Conservation (phyloP, 2,113 vertebrate genomes). For the Ammodytes marinus region DNA sequence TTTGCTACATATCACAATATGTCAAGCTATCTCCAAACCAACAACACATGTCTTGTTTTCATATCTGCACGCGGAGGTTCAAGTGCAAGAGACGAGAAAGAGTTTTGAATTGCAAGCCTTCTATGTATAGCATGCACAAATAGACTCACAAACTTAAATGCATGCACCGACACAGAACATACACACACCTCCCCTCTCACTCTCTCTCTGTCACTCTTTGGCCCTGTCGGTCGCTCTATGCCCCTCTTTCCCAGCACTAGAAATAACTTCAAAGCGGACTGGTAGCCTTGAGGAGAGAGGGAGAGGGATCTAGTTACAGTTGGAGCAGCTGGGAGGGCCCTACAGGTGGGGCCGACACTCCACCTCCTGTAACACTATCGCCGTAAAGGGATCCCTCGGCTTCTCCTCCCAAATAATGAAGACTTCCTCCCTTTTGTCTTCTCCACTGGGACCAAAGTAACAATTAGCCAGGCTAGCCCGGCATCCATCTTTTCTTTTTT, state of each 20-base stretch:
- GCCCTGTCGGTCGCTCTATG: slow-evolving; percentile 62
- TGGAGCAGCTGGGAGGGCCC: slow-evolving; percentile 84
- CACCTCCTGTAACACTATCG: slow-evolving; percentile 84
- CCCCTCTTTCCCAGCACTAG: slow-evolving; percentile 83
- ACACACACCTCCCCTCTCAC: slow-evolving; percentile 24
- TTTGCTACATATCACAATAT: not conserved
- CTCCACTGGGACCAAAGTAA: slow-evolving; percentile 57
- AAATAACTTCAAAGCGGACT: slow-evolving; percentile 88
- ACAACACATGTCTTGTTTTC: not conserved
- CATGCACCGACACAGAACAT: slow-evolving; percentile 32
- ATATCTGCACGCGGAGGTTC: slow-evolving; percentile 14
- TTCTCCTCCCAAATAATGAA: slow-evolving; percentile 77
- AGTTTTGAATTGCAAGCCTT: slow-evolving; percentile 61
- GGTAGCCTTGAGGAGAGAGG: slow-evolving; percentile 82
- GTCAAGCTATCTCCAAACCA: not conserved
- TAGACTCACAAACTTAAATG: slow-evolving; percentile 47
- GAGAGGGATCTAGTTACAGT: slow-evolving; percentile 82
- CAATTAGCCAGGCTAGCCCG: slow-evolving; percentile 59
- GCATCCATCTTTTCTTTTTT: slow-evolving; percentile 48
- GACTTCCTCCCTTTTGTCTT: slow-evolving; percentile 86
- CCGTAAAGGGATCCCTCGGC: slow-evolving; percentile 81
- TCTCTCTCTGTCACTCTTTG: slow-evolving; percentile 54
- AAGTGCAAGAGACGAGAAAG: slow-evolving; percentile 28
- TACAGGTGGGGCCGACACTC: slow-evolving; percentile 85
- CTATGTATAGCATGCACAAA: slow-evolving; percentile 61